A percentile compares a stretch with the other conserved stretches of the same genome.
Conservation (phyloP, 1,140 invertebrate species). For the Luehdorfia chinensis region DNA sequence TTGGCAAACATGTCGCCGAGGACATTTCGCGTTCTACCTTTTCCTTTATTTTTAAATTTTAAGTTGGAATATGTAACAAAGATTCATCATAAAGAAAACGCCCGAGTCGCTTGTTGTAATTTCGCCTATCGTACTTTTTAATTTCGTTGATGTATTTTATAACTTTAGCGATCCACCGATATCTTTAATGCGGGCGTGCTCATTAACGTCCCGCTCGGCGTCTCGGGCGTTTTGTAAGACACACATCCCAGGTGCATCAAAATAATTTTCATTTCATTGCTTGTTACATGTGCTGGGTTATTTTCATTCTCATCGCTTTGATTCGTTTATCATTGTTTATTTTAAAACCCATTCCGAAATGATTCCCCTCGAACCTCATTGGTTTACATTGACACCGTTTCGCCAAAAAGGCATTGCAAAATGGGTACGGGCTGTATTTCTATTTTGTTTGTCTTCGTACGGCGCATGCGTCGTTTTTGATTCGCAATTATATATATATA, state of each 20-base stretch:
- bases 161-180: background rate
- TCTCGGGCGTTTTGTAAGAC: slow-evolving; percentile 1
- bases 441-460: too few relatives aligned
- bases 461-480: too few relatives aligned
- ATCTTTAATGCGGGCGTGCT: background rate
- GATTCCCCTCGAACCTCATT: background rate
- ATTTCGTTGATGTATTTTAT: background rate
- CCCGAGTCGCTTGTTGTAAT: background rate
- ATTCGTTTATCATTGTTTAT: background rate
- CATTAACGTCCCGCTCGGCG: background rate
- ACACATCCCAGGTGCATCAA: slow-evolving; percentile 37
- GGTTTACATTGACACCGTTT: too few relatives aligned
- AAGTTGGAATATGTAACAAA: slow-evolving; percentile 20
- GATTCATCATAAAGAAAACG: slow-evolving; percentile 4
- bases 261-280: slow-evolving; percentile 41
- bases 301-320: background rate
- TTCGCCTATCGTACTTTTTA: background rate
- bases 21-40: slow-evolving; percentile 56
- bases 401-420: too few relatives aligned
- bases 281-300: background rate
- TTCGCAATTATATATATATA: too few relatives aligned
- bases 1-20: slow-evolving; percentile 56
- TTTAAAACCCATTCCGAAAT: too few relatives aligned
- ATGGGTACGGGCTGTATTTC: too few relatives aligned
- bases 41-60: slow-evolving; percentile 48